Percentiles rank a stretch among this genome's conserved stretches.
phyloP scores from a whole-genome alignment of 2,888 invertebrate species.

The Xestobium rufovillosum region DNA sequence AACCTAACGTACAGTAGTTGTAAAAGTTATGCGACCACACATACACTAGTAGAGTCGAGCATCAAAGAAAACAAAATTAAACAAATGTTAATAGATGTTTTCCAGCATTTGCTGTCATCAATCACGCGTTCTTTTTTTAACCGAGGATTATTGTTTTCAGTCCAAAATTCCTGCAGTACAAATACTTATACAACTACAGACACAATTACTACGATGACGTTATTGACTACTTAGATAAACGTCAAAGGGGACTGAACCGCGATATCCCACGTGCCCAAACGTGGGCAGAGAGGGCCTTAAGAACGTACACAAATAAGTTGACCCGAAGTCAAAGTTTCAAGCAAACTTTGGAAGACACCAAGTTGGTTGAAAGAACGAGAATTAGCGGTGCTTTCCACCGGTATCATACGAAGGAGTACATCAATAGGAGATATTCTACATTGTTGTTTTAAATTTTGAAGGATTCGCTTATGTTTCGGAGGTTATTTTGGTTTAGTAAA shows the following conservation, averaged over 20 bases:
- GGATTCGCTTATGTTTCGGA: no score
- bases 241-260: constrained; percentile 56
- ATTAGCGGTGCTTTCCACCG: constrained; percentile 62
- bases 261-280: constrained; percentile 75
- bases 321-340: constrained; percentile 32
- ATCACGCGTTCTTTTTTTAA: constrained; percentile 10
- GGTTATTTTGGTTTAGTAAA: no score
- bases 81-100: no score
- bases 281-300: constrained; percentile 75
- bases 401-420: constrained; percentile 67
- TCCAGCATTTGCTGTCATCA: constrained; percentile 77
- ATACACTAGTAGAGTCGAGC: no score
- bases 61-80: no score
- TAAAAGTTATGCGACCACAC: no score
- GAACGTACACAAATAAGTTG: constrained; percentile 53
- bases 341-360: constrained; percentile 32
- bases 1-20: no score
- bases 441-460: constrained; percentile 10
- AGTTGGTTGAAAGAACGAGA: constrained; percentile 55
- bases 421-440: constrained; percentile 63
- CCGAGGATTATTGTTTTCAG: constrained; percentile 41
- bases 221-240: constrained; percentile 72
- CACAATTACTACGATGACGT: constrained; percentile 82
- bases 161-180: constrained; percentile 74
- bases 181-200: constrained; percentile 75